Conservation (phyloP, 2,888 invertebrate genomes). For the Campaea margaritaria region DNA sequence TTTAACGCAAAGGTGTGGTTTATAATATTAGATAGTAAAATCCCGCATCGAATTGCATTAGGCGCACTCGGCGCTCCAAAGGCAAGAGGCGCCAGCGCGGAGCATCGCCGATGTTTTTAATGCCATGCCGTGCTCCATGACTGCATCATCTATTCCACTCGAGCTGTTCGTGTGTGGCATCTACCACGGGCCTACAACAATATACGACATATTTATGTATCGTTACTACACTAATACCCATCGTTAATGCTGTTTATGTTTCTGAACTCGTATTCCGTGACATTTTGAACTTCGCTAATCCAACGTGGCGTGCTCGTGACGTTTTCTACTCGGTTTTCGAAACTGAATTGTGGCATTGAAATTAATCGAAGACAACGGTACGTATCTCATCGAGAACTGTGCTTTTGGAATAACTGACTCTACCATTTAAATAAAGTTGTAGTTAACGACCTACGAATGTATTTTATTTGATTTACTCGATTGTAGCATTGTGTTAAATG, state of each 20-base stretch:
- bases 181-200: conserved; percentile 38
- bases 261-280: conserved; percentile 35
- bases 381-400: conserved; percentile 28
- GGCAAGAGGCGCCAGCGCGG: conserved; percentile 49
- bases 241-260: conserved; percentile 47
- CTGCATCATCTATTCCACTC: conserved; percentile 38
- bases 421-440: conserved; percentile 40
- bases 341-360: conserved; percentile 29
- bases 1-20: conserved; percentile 53
- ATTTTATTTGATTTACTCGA: conserved; percentile 38
- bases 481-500: conserved; percentile 29
- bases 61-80: conserved; percentile 51
- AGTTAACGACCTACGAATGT: conserved; percentile 15
- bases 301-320: conserved; percentile 26
- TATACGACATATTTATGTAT: conserved; percentile 48
- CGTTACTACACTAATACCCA: conserved; percentile 34
- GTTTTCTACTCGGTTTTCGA: conserved; percentile 20
- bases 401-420: conserved; percentile 28
- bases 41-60: conserved; percentile 70
- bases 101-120: conserved; percentile 37
- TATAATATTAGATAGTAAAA: conserved; percentile 67
- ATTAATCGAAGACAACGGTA: conserved; percentile 22
- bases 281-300: conserved; percentile 42
- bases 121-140: conserved; percentile 29
- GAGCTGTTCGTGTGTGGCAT: conserved; percentile 63